Evolutionary conservation across 2,113 vertebrate species (phyloP), one percentile per base, ranked within the genome.

Genomic region (Leptodactylus fuscus): DNA sequence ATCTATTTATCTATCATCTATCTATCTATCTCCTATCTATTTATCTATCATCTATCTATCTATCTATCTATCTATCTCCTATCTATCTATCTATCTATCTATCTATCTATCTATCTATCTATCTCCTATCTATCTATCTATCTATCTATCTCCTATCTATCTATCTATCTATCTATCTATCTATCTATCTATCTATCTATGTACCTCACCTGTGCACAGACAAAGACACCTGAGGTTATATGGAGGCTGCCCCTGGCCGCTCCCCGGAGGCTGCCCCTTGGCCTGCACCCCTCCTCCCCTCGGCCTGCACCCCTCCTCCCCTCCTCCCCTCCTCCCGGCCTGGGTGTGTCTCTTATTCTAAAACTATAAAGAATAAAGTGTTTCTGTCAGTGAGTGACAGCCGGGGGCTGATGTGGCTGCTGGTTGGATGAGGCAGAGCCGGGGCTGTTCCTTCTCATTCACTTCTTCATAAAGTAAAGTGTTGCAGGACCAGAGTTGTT

Each of bases 261-360:
- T 27, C 41, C 44, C 82, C 73, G 38, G 55, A 41, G 74, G 82
- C 82, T 27, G 10, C 11, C 18, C 12, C 67, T 55, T 67, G 22
- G 20, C 22, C 20, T 53, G 74, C 1, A 4, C 48, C 48, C 48
- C 34, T 1, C 29, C 16, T 79, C n/a, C 27, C 27, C 67, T 55
- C 81, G 22, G 20, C 22, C 20, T 53, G 74, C 1, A 4, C 48
- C 48, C 48, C 34, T 1, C 29, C 16, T 79, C n/a, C 27, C 27
- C n/a, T n/a, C n/a, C n/a, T n/a, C n/a, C n/a, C n/a, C 67, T 55
- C 81, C n/a, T 13, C 27, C 27, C 11, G 58, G 22, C 18, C 62
- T 55, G 84, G 84, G 84, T 60, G 84, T 55, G 84, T 67, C 46
- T 34, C 69, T 84, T 77, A 84, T 84, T 84, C 82, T 77, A 65